These are phyloP conservation scores for Xestia ashworthii DNA, from an alignment of 2,888 invertebrate species.

Conservation along the genomic window DNA sequence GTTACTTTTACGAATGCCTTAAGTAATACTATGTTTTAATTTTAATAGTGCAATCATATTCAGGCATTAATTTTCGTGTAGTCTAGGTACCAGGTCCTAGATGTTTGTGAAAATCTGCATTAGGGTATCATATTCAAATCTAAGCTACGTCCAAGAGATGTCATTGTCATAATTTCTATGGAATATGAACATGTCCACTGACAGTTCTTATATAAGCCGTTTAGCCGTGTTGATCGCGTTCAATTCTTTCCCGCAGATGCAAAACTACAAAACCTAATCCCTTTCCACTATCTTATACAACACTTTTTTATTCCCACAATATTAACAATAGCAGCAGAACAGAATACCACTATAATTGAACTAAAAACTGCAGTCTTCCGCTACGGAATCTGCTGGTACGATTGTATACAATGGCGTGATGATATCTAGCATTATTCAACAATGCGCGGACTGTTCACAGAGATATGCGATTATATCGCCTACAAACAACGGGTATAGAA, in stretches of 20 bases:
- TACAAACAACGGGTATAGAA: not conserved
- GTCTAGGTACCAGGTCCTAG: no score
- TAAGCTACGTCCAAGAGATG: no score
- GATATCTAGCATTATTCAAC: conserved; percentile 61
- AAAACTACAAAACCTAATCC: conserved; percentile 5
- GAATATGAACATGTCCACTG: no score
- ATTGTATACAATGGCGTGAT: conserved; percentile 57
- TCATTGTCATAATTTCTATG: no score
- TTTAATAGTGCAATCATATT: no score
- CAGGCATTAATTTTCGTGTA: no score
- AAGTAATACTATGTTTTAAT: no score
- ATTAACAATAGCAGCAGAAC: conserved; percentile 51
- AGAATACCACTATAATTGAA: conserved; percentile 57
- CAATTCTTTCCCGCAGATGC: not conserved
- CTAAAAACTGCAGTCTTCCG: conserved; percentile 60
- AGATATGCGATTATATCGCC: conserved; percentile 32
- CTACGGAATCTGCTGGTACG: conserved; percentile 52
- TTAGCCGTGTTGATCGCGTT: no score
- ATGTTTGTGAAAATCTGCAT: no score
- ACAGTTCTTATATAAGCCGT: no score
- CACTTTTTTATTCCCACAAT: conserved; percentile 38
- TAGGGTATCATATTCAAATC: no score
- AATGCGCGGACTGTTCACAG: conserved; percentile 53
- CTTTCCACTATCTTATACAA: conserved; percentile 12
- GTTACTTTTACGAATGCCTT: no score